A percentile compares a stretch with the other conserved stretches of the same genome.
phyloP scores from a whole-genome alignment of 1,140 invertebrate genomes.

The Nymphalis io region DNA sequence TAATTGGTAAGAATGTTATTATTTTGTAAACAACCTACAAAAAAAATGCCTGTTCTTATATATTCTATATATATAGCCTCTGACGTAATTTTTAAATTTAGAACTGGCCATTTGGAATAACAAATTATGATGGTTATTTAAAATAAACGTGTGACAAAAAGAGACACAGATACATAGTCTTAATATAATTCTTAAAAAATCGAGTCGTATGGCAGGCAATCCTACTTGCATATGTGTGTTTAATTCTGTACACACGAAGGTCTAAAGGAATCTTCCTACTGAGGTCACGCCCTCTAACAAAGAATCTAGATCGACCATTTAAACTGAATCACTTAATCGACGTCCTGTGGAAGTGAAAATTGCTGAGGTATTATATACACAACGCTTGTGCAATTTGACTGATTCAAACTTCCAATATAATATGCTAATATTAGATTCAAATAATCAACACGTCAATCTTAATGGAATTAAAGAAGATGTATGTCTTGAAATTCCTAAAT shows the following conservation, averaged over 20 bases:
- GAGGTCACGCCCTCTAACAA: conserved; percentile 17
- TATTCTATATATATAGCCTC: too few species aligned
- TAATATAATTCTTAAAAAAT: neutral
- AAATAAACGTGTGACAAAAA: too few species aligned
- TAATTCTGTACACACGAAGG: neutral
- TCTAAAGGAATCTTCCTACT: conserved; percentile 11
- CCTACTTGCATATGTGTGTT: neutral
- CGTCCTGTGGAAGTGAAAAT: conserved; percentile 24
- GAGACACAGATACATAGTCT: neutral
- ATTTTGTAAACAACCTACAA: too few species aligned
- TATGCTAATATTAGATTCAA: neutral
- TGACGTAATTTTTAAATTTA: too few species aligned
- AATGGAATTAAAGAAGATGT: too few species aligned
- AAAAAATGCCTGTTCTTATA: too few species aligned
- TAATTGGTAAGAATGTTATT: too few species aligned
- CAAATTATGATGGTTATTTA: too few species aligned
- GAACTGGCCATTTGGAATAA: too few species aligned
- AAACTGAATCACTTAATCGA: conserved; percentile 24
- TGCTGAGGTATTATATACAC: conserved; percentile 2
- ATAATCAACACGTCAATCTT: too few species aligned
- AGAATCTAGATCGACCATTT: conserved; percentile 25
- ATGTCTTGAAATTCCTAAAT: too few species aligned
- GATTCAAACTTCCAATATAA: neutral
- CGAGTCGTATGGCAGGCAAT: neutral
- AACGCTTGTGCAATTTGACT: neutral